Conservation (phyloP, 2,888 invertebrate genomes). For the Mesorhabditis sp. region DNA sequence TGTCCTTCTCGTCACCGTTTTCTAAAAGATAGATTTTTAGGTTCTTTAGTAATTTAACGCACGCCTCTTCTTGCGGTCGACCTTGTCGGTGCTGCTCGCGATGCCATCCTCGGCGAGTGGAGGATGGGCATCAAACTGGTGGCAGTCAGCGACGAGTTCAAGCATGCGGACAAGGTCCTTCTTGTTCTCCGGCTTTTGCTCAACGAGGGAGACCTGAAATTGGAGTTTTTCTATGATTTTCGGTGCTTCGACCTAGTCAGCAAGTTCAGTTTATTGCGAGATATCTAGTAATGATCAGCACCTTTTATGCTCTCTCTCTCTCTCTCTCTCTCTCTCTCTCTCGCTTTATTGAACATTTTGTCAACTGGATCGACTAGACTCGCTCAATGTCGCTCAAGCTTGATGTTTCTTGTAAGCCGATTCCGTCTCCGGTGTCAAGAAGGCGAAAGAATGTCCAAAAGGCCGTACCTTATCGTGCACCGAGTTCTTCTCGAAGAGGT, state of each 20-base stretch:
- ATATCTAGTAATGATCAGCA: background rate
- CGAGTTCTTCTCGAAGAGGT: conserved; percentile 39
- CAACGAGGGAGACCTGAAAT: conserved; percentile 30
- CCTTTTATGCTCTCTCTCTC: background rate
- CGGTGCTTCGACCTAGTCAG: background rate
- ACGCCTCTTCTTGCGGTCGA: conserved; percentile 50
- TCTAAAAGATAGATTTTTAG: conserved; percentile 19
- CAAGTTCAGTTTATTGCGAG: background rate
- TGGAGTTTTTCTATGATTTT: background rate
- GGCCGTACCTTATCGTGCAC: conserved; percentile 25
- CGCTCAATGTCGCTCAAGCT: no score
- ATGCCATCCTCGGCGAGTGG: conserved; percentile 47
- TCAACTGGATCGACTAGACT: no score
- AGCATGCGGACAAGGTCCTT: conserved; percentile 46
- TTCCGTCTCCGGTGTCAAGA: background rate
- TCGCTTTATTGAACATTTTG: background rate
- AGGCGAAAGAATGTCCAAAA: background rate
- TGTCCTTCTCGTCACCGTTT: conserved; percentile 23
- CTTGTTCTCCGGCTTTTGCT: conserved; percentile 43
- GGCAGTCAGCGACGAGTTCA: conserved; percentile 46
- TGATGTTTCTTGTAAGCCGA: background rate
- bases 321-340: background rate
- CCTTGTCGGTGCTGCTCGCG: conserved; percentile 48
- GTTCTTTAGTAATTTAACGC: conserved; percentile 10
- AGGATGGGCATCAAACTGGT: conserved; percentile 47